Percentiles rank a stretch among this genome's conserved stretches.
Evolutionary conservation across 2,113 vertebrate genomes (phyloP).

Genomic region (Hippotragus niger): DNA sequence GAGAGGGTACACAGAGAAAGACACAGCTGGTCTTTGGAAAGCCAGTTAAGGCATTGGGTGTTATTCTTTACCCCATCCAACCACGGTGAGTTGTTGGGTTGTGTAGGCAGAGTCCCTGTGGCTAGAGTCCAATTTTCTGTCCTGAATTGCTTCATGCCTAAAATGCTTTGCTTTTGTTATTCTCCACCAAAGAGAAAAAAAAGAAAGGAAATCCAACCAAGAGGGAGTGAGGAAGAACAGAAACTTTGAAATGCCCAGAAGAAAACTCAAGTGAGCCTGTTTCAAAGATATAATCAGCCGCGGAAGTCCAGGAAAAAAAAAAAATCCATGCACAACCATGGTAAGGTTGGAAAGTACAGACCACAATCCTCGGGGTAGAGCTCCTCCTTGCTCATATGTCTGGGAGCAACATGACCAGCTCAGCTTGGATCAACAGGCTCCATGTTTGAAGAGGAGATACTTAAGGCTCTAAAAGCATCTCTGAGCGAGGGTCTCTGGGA

Average conservation of each 20-base stretch:
- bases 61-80: conserved; percentile 1
- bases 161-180: neutral
- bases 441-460: neutral
- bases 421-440: neutral
- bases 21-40: neutral
- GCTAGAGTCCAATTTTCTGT: neutral
- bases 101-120: neutral
- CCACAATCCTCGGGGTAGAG: neutral
- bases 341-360: neutral
- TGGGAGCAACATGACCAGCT: neutral
- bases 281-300: neutral
- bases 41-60: neutral
- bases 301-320: neutral
- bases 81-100: neutral
- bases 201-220: neutral
- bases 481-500: neutral
- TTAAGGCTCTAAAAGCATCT: neutral
- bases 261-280: neutral
- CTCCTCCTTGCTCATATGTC: neutral
- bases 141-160: neutral
- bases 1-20: neutral
- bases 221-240: neutral
- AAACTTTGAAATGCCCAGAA: conserved; percentile 7
- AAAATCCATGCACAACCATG: neutral
- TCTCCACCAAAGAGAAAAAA: neutral